These are phyloP conservation scores for Apis dorsata DNA, from an alignment of 1,140 invertebrate genomes.

Conservation along the genomic window DNA sequence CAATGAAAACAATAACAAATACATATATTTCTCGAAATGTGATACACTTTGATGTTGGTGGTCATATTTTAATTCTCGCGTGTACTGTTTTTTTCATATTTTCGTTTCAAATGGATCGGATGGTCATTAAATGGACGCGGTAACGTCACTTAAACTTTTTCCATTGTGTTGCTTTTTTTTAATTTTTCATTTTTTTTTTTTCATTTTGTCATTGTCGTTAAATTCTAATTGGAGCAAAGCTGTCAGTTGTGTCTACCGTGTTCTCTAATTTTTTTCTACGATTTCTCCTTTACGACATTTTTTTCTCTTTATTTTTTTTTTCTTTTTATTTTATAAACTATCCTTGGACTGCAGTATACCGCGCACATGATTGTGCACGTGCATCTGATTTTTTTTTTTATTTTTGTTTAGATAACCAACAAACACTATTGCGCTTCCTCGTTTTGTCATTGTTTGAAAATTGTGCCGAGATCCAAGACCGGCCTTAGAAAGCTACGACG, in stretches of 20 bases:
- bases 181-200: background rate
- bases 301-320: slow-evolving; percentile 19
- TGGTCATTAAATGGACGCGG: slow-evolving; percentile 64
- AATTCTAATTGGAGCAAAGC: slow-evolving; percentile 65
- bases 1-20: slow-evolving; percentile 82
- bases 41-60: slow-evolving; percentile 77
- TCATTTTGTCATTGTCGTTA: slow-evolving; percentile 46
- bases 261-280: slow-evolving; percentile 50
- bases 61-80: slow-evolving; percentile 71
- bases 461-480: slow-evolving; percentile 33
- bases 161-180: slow-evolving; percentile 21
- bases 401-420: background rate
- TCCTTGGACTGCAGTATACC: slow-evolving; percentile 23
- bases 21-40: slow-evolving; percentile 81
- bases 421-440: slow-evolving; percentile 21
- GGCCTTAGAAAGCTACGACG: slow-evolving; percentile 39
- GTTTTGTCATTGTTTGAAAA: slow-evolving; percentile 9
- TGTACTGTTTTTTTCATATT: slow-evolving; percentile 61
- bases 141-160: slow-evolving; percentile 42
- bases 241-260: slow-evolving; percentile 59
- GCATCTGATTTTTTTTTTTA: background rate
- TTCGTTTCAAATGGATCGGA: slow-evolving; percentile 73
- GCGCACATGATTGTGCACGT: slow-evolving; percentile 31
- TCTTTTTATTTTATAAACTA: slow-evolving; percentile 40
- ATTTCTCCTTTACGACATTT: slow-evolving; percentile 10